Conservation (phyloP, 2,888 invertebrate species). For the Tupiocoris notatus region DNA sequence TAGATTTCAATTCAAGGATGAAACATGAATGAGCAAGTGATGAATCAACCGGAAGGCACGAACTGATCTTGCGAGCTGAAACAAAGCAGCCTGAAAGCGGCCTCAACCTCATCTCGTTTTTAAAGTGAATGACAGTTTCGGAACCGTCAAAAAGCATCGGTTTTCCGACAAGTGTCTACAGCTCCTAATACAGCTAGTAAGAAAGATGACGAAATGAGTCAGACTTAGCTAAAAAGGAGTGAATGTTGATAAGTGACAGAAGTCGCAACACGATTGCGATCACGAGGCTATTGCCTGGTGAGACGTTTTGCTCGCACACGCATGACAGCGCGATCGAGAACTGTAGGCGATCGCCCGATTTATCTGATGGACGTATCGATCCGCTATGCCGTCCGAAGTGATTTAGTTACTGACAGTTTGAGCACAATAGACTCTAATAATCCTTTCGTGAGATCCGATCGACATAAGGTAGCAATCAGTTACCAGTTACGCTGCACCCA, state of each 20-base stretch:
- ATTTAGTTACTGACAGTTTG: slow-evolving; percentile 7
- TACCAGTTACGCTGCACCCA: background rate
- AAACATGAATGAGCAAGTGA: too few relatives aligned
- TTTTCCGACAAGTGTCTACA: background rate
- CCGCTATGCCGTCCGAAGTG: background rate
- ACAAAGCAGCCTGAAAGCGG: background rate
- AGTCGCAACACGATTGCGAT: background rate
- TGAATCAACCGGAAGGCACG: background rate
- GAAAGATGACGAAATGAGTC: background rate
- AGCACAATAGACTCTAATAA: slow-evolving; percentile 32
- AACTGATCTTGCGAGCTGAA: background rate
- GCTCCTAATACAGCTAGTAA: background rate
- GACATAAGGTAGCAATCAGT: background rate
- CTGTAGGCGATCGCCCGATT: background rate
- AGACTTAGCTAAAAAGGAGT: background rate
- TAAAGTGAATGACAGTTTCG: background rate
- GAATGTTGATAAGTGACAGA: background rate
- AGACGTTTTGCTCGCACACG: background rate
- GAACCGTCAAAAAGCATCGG: background rate
- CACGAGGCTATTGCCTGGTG: background rate
- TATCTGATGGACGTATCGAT: background rate
- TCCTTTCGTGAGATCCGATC: background rate
- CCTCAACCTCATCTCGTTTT: background rate
- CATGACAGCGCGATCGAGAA: background rate
- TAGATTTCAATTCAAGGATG: too few relatives aligned